phyloP scores from a whole-genome alignment of 2,113 vertebrate species.

The Zapornia atra region DNA sequence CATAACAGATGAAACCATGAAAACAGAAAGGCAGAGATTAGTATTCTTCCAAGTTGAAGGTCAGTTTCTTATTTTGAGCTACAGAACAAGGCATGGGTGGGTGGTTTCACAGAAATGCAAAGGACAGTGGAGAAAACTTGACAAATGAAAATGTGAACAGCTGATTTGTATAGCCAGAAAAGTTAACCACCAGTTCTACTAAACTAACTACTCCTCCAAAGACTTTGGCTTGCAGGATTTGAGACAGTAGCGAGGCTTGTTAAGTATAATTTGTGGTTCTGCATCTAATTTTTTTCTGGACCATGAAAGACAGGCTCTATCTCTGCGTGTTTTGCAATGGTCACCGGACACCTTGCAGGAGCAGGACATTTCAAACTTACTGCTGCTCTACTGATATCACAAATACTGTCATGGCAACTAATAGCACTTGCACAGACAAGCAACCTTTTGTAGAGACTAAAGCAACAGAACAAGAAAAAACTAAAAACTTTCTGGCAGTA shows the following conservation, averaged over 20 bases:
- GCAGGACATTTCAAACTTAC: background rate
- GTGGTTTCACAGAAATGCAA: background rate
- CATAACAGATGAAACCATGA: background rate
- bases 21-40: background rate
- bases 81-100: background rate
- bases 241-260: background rate
- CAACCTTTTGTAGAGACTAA: background rate
- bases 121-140: background rate
- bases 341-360: background rate
- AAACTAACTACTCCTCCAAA: background rate
- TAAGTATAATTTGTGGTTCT: background rate
- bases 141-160: background rate
- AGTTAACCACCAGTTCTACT: background rate
- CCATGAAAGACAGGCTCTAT: background rate
- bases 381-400: background rate
- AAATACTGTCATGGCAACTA: slow-evolving; percentile 22
- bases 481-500: background rate
- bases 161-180: background rate
- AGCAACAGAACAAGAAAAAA: background rate
- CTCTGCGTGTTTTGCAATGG: background rate
- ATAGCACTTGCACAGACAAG: background rate
- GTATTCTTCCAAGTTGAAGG: background rate
- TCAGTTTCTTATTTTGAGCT: background rate
- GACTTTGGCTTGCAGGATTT: background rate
- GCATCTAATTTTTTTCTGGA: background rate